Evolutionary conservation across 2,113 vertebrate genomes (phyloP), one percentile per base, ranked within the genome.

Genomic region (Hassar affinis): DNA sequence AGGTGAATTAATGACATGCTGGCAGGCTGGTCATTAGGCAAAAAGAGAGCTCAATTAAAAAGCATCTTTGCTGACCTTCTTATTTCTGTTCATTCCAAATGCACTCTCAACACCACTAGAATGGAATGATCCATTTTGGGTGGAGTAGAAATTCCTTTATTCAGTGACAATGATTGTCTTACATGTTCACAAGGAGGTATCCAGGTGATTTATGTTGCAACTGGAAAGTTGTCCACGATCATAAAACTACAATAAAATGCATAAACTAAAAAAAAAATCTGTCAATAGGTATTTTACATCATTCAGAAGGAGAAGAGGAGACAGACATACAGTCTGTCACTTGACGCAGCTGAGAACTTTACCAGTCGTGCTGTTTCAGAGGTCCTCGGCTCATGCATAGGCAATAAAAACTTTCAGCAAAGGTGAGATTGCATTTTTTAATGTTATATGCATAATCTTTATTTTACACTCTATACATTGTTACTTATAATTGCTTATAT

Each of bases 261-360:
- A 66, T 35, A 42, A 8, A 38, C 15, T 35, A 68, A 25, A n/a
- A 1, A 61, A 25, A 15, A 0, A 61, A 84, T 83, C 5, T 83
- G 10, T 72, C 68, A 61, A 81, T 78, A 99, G 98, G 97, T 99
- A n/a, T 96, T 96, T 84, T 89, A 88, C 74, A 96, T 99, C 88
- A 99, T 99, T 82, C 97, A 95, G 88, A 98, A 97, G 84, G 98
- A 99, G 91, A 98, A 97, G 90, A 93, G 93, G 87, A 91, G 98
- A 45, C 98, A 99, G 93, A 94, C 77, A 4, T 90, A 95, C 0
- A 96, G 97, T 7, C 88, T 99, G 88, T 97, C 98, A 89, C 93
- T 99, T 57, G 99, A 98, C 0, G 98, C 98, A 0, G 99, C 98
- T 0, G 98, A 98, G 92, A 99, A 99, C 89, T 99, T 99, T 27